A percentile compares a stretch with the other conserved stretches of the same genome.
Evolutionary conservation across 2,113 vertebrate genomes (phyloP).

Genomic region (Channa maculata): DNA sequence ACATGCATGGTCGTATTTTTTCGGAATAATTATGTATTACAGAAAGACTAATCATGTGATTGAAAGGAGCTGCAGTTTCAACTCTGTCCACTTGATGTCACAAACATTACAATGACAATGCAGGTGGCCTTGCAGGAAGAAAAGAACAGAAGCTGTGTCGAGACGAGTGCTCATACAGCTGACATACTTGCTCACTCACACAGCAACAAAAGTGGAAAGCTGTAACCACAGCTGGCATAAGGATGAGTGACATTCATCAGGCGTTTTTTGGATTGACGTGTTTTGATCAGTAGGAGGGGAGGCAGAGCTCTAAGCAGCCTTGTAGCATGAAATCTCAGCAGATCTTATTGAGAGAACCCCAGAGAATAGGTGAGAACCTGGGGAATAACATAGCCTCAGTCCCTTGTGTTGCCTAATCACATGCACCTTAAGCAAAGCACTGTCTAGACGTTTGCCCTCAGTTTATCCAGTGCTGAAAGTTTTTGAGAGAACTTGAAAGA

Average conservation of each 20-base stretch:
- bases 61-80: conserved; percentile 63
- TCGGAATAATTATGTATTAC: not conserved
- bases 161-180: conserved; percentile 4
- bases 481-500: conserved; percentile 54
- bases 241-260: conserved; percentile 56
- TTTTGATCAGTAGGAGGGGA: conserved; percentile 52
- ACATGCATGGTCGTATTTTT: not conserved
- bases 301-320: conserved; percentile 57
- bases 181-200: conserved; percentile 2
- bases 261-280: conserved; percentile 54
- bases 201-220: conserved; percentile 17
- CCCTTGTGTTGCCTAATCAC: conserved; percentile 66
- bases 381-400: conserved; percentile 63
- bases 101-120: conserved; percentile 77
- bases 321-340: conserved; percentile 22
- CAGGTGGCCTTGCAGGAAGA: not conserved
- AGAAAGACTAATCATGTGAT: not conserved
- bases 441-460: conserved; percentile 64
- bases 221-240: not conserved
- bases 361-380: conserved; percentile 34
- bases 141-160: not conserved
- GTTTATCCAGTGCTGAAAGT: conserved; percentile 44
- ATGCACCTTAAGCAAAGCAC: conserved; percentile 59
- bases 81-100: conserved; percentile 81
- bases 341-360: conserved; percentile 63